phyloP scores from a whole-genome alignment of 2,888 invertebrate species.

The Embidobia sp. region DNA sequence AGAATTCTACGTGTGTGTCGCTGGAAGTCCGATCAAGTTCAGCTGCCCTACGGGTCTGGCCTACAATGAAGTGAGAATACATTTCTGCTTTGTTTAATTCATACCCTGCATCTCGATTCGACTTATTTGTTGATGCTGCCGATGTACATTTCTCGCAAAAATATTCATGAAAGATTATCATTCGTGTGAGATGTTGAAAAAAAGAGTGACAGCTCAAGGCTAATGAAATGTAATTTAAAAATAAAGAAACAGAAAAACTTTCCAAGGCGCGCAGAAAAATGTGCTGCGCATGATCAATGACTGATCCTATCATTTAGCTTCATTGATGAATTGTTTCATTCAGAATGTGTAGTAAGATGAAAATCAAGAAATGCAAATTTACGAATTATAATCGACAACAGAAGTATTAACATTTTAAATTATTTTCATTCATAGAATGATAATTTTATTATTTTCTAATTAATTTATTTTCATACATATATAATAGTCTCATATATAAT shows the following conservation, averaged over 20 bases:
- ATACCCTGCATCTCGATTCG: constrained; percentile 64
- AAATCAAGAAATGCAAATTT: too few species aligned
- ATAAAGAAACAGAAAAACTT: constrained; percentile 30
- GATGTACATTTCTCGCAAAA: constrained; percentile 43
- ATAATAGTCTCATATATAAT: too few species aligned
- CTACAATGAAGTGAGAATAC: constrained; percentile 84
- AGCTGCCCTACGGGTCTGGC: constrained; percentile 85
- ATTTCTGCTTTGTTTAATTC: constrained; percentile 52
- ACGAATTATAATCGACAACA: too few species aligned
- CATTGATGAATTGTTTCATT: constrained; percentile 41
- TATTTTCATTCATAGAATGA: too few species aligned
- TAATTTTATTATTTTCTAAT: too few species aligned
- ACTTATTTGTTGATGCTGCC: constrained; percentile 50
- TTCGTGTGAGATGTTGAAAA: constrained; percentile 48
- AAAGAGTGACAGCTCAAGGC: constrained; percentile 41
- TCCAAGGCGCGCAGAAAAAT: constrained; percentile 25
- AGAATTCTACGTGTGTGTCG: constrained; percentile 86
- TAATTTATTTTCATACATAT: too few species aligned
- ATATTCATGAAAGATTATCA: constrained; percentile 57
- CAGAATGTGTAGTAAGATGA: too few species aligned
- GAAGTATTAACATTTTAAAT: too few species aligned
- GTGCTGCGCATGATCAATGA: constrained; percentile 25
- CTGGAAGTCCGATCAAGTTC: constrained; percentile 84
- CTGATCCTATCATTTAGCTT: constrained; percentile 30
- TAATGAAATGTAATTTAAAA: constrained; percentile 42